A percentile compares a stretch with the other conserved stretches of the same genome.
Evolutionary conservation across 2,113 vertebrate genomes (phyloP).

Genomic region (Nanorana parkeri): DNA sequence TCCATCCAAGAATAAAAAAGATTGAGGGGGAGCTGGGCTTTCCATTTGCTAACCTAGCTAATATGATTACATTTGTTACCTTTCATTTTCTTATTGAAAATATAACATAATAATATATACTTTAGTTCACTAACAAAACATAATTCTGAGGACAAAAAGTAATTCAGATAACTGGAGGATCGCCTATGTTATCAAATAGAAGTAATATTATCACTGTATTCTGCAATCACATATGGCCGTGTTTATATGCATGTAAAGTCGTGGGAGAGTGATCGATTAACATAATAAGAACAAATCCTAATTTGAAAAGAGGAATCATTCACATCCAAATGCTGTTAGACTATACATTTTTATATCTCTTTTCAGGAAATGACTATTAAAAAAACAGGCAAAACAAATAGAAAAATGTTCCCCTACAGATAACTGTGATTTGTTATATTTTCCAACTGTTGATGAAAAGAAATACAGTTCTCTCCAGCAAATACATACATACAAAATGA

Average conservation of each 20-base stretch:
- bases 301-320: background rate
- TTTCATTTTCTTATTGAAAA: too few relatives aligned
- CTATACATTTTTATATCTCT: constrained; percentile 3
- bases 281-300: constrained; percentile 7
- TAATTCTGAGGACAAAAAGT: background rate
- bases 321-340: constrained; percentile 18
- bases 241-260: constrained; percentile 43
- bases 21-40: too few relatives aligned
- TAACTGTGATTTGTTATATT: background rate
- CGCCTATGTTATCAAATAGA: background rate
- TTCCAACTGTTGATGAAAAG: background rate
- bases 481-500: background rate
- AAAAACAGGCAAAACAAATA: background rate
- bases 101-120: too few relatives aligned
- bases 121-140: too few relatives aligned
- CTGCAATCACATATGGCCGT: constrained; percentile 29
- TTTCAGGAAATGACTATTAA: constrained; percentile 4
- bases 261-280: constrained; percentile 18
- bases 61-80: too few relatives aligned
- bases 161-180: background rate
- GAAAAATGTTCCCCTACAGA: background rate
- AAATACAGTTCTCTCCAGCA: too few relatives aligned
- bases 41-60: too few relatives aligned
- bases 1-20: too few relatives aligned
- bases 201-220: background rate